Percentiles rank a stretch among this genome's conserved stretches.
phyloP scores from a whole-genome alignment of 2,888 invertebrate species.

The Drosophila kambysellisi region DNA sequence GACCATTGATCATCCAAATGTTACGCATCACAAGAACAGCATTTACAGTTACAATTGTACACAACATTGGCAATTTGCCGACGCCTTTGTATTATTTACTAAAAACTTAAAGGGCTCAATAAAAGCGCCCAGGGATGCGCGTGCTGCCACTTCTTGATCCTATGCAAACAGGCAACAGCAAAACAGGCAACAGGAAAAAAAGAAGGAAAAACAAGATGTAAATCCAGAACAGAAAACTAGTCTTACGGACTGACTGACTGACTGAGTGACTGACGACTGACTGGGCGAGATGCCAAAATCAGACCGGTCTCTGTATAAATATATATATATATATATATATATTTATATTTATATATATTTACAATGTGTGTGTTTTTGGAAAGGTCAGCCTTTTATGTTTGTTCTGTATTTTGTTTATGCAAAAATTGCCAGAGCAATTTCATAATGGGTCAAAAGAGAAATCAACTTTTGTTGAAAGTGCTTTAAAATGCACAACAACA shows the following conservation, averaged over 20 bases:
- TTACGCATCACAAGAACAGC: conserved; percentile 52
- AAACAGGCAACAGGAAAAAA: conserved; percentile 1
- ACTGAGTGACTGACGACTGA: conserved; percentile 40
- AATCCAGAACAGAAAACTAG: conserved; percentile 40
- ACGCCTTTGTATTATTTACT: conserved; percentile 71
- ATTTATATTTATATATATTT: conserved; percentile 10
- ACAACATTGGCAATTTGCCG: conserved; percentile 69
- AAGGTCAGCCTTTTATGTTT: conserved; percentile 76
- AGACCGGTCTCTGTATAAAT: conserved; percentile 35
- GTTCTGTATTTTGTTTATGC: conserved; percentile 79
- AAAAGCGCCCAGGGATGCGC: conserved; percentile 71
- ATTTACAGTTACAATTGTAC: conserved; percentile 56
- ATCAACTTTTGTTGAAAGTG: conserved; percentile 79
- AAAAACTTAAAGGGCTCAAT: conserved; percentile 78
- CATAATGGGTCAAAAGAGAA: conserved; percentile 81
- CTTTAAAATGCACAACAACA: conserved; percentile 77
- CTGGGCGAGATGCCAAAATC: conserved; percentile 59
- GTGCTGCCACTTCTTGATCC: conserved; percentile 66
- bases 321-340: conserved; percentile 8
- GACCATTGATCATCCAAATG: conserved; percentile 66
- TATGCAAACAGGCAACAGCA: conserved; percentile 63
- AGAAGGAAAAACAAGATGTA: conserved; percentile 22
- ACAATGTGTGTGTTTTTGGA: conserved; percentile 38
- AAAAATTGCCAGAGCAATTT: conserved; percentile 79
- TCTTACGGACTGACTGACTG: conserved; percentile 37